Evolutionary conservation across 2,797 vertebrate genomes (phyloP).

Genomic region (Peromyscus attwateri): DNA sequence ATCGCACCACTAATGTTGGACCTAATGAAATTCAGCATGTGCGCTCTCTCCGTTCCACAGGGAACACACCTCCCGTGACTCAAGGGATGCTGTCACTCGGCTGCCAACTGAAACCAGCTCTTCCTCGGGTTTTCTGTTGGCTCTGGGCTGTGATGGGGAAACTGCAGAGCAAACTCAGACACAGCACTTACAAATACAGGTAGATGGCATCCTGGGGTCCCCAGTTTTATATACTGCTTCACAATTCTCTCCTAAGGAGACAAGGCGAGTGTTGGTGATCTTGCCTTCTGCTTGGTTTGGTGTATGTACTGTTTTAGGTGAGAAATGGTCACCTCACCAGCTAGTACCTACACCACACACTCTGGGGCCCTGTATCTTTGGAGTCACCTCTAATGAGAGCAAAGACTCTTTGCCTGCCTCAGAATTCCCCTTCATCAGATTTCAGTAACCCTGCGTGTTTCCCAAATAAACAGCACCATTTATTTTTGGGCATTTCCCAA

Average conservation of each 20-base stretch:
- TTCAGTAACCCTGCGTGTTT: background rate
- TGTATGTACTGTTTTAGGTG: background rate
- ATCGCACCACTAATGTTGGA: background rate
- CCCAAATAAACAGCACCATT: background rate
- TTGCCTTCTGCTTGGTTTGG: background rate
- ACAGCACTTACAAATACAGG: conserved; percentile 93
- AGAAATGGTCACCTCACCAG: background rate
- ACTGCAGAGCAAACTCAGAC: conserved; percentile 95
- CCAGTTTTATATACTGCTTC: background rate
- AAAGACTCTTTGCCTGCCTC: background rate
- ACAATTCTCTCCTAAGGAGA: background rate
- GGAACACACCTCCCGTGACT: background rate
- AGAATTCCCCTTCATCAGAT: background rate
- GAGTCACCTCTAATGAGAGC: background rate
- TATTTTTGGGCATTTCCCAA: background rate
- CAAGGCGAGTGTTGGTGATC: background rate
- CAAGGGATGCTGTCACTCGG: conserved; percentile 59
- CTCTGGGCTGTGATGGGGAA: conserved; percentile 91
- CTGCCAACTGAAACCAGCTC: background rate
- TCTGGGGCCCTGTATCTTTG: background rate
- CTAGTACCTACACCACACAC: background rate
- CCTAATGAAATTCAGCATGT: background rate
- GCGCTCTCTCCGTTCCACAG: background rate
- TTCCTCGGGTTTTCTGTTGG: background rate
- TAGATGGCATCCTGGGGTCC: conserved; percentile 58